These are phyloP conservation scores for Gymnoscopelus microlampas DNA, from an alignment of 2,797 vertebrate species.

Conservation along the genomic window DNA sequence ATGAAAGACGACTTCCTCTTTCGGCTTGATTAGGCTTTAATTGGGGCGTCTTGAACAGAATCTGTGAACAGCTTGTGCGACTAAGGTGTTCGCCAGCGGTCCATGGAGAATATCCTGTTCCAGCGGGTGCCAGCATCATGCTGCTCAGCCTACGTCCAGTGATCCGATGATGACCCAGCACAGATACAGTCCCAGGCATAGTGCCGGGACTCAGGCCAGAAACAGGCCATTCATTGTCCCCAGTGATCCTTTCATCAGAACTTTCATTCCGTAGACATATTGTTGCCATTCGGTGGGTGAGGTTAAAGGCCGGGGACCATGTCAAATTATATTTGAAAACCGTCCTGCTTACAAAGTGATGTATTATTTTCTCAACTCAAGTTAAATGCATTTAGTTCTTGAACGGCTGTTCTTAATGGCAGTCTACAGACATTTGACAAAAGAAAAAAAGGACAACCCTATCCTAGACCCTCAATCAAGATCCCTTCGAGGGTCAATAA, in stretches of 20 bases:
- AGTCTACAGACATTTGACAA: too few relatives aligned
- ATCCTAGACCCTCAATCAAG: too few relatives aligned
- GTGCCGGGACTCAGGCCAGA: constrained; percentile 22
- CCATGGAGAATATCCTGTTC: constrained; percentile 54
- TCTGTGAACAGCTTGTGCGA: constrained; percentile 52
- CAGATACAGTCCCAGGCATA: constrained; percentile 9
- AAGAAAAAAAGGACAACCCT: too few relatives aligned
- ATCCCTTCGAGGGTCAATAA: too few relatives aligned
- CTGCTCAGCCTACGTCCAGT: constrained; percentile 39
- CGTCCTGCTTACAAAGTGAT: too few relatives aligned
- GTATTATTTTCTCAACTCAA: too few relatives aligned
- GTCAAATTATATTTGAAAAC: too few relatives aligned
- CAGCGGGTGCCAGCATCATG: constrained; percentile 44
- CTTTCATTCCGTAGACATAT: not conserved
- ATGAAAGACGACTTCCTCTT: constrained; percentile 12
- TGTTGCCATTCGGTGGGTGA: too few relatives aligned
- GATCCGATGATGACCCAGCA: constrained; percentile 24
- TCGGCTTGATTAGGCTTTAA: not conserved
- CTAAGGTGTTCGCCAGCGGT: constrained; percentile 28
- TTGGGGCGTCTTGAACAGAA: constrained; percentile 10
- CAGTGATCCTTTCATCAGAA: constrained; percentile 9
- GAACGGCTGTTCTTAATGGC: too few relatives aligned
- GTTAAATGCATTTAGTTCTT: too few relatives aligned
- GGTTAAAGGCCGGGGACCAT: too few relatives aligned
- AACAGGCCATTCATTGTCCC: not conserved